These are phyloP conservation scores for Diceros bicornis DNA, from an alignment of 2,797 vertebrate species.

Conservation along the genomic window DNA sequence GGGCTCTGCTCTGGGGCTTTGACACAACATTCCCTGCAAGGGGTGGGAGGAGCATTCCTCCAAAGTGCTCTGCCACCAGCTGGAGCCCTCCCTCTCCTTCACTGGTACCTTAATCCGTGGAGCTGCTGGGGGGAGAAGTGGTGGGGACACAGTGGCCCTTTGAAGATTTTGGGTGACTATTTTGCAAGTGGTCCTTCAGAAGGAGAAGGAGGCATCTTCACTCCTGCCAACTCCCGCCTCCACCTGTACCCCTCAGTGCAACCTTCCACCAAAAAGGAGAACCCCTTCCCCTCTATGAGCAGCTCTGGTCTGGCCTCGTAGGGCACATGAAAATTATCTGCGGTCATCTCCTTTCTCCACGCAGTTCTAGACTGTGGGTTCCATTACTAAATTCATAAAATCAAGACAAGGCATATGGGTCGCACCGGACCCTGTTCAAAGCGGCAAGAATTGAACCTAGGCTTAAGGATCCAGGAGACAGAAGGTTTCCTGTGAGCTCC, in stretches of 20 bases:
- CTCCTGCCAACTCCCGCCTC: no score
- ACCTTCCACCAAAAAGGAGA: not conserved
- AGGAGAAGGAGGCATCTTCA: not conserved
- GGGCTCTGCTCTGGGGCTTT: not conserved
- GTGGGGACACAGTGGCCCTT: accelerated
- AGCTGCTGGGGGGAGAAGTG: not conserved
- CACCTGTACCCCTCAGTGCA: accelerated
- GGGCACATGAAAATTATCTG: not conserved
- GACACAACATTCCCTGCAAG: not conserved
- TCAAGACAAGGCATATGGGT: not conserved
- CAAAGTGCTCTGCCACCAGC: not conserved
- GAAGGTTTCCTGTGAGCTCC: not conserved
- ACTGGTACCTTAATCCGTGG: accelerated
- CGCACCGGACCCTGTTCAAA: not conserved
- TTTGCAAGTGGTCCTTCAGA: not conserved
- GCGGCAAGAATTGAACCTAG: not conserved
- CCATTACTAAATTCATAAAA: not conserved
- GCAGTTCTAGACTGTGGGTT: not conserved
- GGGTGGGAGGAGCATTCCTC: not conserved
- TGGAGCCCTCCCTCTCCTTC: accelerated
- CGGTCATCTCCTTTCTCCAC: not conserved
- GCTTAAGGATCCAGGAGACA: not conserved
- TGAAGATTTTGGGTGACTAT: not conserved
- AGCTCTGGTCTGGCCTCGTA: not conserved
- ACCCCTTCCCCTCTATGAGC: not conserved